Percentiles rank a stretch among this genome's conserved stretches.
phyloP scores from a whole-genome alignment of 2,888 invertebrate genomes.

The Meliscaeva auricollis region DNA sequence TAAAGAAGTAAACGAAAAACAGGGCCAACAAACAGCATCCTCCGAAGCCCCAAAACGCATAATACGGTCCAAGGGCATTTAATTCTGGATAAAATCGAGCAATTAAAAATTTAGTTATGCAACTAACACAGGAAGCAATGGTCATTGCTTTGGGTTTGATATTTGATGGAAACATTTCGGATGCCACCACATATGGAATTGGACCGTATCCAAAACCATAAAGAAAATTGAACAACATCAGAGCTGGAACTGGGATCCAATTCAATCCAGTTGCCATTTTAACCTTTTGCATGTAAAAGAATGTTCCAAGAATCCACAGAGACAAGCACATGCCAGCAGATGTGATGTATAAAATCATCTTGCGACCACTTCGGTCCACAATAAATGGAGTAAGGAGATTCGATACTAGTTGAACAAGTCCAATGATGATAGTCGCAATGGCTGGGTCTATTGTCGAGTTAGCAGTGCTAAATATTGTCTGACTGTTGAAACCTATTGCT shows the following conservation, averaged over 20 bases:
- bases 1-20: conserved; percentile 89
- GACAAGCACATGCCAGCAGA: conserved; percentile 88
- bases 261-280: background rate
- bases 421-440: conserved; percentile 90
- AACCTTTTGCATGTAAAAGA: background rate
- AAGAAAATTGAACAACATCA: conserved; percentile 90
- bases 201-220: conserved; percentile 92
- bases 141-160: conserved; percentile 91
- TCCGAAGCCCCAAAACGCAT: conserved; percentile 90
- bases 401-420: conserved; percentile 88
- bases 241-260: conserved; percentile 80
- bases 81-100: conserved; percentile 89
- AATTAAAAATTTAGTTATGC: conserved; percentile 90
- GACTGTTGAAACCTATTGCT: conserved; percentile 91
- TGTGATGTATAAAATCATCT: conserved; percentile 89
- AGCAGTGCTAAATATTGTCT: conserved; percentile 89
- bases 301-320: conserved; percentile 84
- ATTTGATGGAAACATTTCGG: conserved; percentile 92
- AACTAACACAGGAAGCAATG: conserved; percentile 90
- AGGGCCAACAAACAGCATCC: conserved; percentile 86
- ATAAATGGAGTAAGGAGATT: conserved; percentile 89
- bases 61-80: conserved; percentile 87
- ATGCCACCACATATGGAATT: conserved; percentile 92
- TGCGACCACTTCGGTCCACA: conserved; percentile 91
- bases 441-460: conserved; percentile 87